Conservation (phyloP, 2,113 vertebrate genomes). For the Chloebia gouldiae region DNA sequence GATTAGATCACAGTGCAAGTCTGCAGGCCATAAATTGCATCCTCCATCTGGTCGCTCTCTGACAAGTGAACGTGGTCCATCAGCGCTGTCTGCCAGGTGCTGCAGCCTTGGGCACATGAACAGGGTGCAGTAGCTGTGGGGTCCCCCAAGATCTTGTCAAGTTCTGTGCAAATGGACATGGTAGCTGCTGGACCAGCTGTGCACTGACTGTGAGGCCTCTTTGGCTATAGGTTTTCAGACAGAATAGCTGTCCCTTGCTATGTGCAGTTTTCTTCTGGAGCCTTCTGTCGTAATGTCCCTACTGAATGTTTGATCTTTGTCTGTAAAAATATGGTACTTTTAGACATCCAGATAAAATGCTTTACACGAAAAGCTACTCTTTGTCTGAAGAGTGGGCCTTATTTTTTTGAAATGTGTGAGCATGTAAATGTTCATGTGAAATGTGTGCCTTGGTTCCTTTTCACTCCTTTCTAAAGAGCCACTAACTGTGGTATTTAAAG, state of each 20-base stretch:
- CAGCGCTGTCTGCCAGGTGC: not conserved
- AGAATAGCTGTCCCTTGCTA: not conserved
- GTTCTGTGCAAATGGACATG: accelerated
- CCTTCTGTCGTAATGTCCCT: not conserved
- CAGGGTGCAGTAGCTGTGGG: not conserved
- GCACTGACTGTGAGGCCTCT: not conserved
- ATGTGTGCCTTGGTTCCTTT: too few relatives aligned
- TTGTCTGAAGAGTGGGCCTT: not conserved
- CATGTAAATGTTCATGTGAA: too few relatives aligned
- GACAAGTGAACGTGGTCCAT: not conserved
- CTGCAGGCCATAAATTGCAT: constrained; percentile 40
- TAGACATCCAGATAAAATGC: not conserved
- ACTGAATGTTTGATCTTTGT: not conserved
- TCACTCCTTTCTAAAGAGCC: not conserved
- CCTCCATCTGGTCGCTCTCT: constrained; percentile 2
- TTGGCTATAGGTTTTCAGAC: not conserved
- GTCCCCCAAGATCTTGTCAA: not conserved
- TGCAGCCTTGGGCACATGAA: not conserved
- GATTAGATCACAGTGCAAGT: constrained; percentile 51
- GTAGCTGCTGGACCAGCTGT: not conserved
- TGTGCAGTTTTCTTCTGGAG: not conserved
- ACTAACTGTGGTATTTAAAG: not conserved
- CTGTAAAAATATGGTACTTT: not conserved
- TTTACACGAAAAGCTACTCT: not conserved
- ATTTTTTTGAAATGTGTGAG: not conserved